Base-by-base conservation (phyloP, 1,140 invertebrate genomes). In the Lerema accius region DNA sequence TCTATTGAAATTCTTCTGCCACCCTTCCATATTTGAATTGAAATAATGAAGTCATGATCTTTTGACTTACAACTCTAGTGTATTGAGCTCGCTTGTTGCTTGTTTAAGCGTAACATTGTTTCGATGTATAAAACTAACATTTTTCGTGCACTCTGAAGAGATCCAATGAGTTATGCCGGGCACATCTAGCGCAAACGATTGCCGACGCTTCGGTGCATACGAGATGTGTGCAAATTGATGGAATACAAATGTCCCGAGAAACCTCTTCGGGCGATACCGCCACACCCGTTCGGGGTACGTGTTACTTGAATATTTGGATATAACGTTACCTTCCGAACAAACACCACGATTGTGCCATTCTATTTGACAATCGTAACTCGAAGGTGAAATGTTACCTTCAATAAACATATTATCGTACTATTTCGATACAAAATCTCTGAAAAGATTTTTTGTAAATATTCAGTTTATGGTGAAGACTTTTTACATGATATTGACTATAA, bases 141-240 rank as follows among this genome's bases (percentile, higher is more conserved):
- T 53, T 40, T 53, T 37, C 15, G 45, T 26, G 35, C n/a, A 40
- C 6, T 9, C 35, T 11, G 10, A 55, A 42, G 37, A 39, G 37
- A 40, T 17, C 16, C 66, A 69, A 76, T 84, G 73, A 77, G 73
- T 71, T 83, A 83, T 82, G 73, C 80, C 45, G 56, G 43, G 71
- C 80, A 85, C 82, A 83, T 79, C 61, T 66, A 73, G 63, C 69
- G 73, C 73, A 81, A 78, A 75, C 79, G 80, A 83, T 85, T 75
- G 63, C 73, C 64, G 65, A 45, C 68, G 72, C 76, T 64, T 70
- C 63, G 70, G 74, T 78, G 79, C 80, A 85, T 85, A 85, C 80
- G 72, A 78, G 67, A 85, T 83, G 74, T 76, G 68, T 75, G 74
- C 74, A 83, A 85, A 83, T 83, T 83, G 78, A 82, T 77, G 76